Base-by-base conservation (phyloP, 2,888 invertebrate species). In the Machimus atricapillus region DNA sequence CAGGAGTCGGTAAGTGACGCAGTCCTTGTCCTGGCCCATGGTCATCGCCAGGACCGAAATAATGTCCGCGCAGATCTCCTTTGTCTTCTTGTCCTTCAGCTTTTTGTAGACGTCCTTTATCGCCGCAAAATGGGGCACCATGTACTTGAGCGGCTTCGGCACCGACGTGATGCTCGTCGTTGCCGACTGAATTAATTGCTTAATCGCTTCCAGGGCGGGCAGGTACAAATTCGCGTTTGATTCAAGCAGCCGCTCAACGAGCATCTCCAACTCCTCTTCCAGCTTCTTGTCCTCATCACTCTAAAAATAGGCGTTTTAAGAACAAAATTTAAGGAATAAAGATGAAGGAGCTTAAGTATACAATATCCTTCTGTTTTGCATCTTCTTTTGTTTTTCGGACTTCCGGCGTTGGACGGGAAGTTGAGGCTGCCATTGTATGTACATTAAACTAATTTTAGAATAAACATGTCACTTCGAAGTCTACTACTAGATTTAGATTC, bases 131-230 rank as follows among this genome's bases (percentile, higher is more conserved):
- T 98, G 97, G 79, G 95, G 95, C 83, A 97, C 94, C 91, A 98
- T 94, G 92, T 98, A 98, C 92, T 99, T 99, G 86, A 99, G 92
- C 0, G 98, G 98, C 92, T 98, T 98, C 0, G 98, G 98, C 5
- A 99, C 98, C 85, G 98, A 98, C 0, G 98, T 98, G 98, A 99
- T 98, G 0, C 98, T 98, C 2, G 98, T 98, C 0, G 98, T 99
- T 0, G 98, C 97, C 7, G 97, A 97, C 89, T 97, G 94, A 89
- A 98, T 98, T 88, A 97, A 94, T 89, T 95, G 95, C 88, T 97
- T 94, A 89, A 99, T 92, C 92, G 96, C 96, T 91, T 98, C 97
- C 89, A 98, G 93, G 0, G 98, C 96, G 82, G 96, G 94, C 78
- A 94, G 94, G 91, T 97, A 96, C 78, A 97, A 92, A 87, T 94